Evolutionary conservation across 1,140 invertebrate species (phyloP).

Genomic region (Acromyrmex heyeri): DNA sequence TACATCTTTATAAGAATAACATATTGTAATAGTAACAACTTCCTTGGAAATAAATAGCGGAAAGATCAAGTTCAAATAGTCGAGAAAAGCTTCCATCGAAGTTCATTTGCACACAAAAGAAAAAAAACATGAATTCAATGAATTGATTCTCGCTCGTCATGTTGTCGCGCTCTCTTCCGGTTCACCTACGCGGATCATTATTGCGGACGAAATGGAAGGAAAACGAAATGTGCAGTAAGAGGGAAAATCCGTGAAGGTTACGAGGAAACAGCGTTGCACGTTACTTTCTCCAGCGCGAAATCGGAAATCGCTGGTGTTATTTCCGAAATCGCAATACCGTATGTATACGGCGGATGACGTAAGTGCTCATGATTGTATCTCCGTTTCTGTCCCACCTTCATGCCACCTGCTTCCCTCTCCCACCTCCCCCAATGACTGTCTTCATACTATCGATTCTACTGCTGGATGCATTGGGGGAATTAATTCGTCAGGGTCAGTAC

Average conservation of each 20-base stretch:
- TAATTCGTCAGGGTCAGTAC: conserved; percentile 57
- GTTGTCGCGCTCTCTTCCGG: conserved; percentile 38
- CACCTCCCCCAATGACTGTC: background rate
- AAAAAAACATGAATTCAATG: conserved; percentile 9
- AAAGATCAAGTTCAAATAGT: background rate
- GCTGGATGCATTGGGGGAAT: conserved; percentile 43
- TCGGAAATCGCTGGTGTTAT: conserved; percentile 40
- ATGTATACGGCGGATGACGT: conserved; percentile 9
- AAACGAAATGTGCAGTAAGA: conserved; percentile 2
- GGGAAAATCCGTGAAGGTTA: conserved; percentile 49
- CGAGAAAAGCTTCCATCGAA: background rate
- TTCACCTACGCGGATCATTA: conserved; percentile 52
- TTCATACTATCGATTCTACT: conserved; percentile 40
- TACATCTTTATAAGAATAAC: background rate
- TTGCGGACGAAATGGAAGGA: conserved; percentile 36
- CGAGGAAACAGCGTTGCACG: conserved; percentile 6
- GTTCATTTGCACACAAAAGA: conserved; percentile 23
- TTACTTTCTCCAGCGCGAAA: conserved; percentile 60
- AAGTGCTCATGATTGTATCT: conserved; percentile 37
- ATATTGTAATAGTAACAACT: conserved; percentile 9
- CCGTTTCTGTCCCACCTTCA: background rate
- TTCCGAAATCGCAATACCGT: conserved; percentile 24
- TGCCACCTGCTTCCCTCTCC: background rate
- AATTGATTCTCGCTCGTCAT: background rate
- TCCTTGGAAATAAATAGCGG: conserved; percentile 27